Base-by-base conservation (phyloP, 2,113 vertebrate species). In the Ceyx cyanopectus region DNA sequence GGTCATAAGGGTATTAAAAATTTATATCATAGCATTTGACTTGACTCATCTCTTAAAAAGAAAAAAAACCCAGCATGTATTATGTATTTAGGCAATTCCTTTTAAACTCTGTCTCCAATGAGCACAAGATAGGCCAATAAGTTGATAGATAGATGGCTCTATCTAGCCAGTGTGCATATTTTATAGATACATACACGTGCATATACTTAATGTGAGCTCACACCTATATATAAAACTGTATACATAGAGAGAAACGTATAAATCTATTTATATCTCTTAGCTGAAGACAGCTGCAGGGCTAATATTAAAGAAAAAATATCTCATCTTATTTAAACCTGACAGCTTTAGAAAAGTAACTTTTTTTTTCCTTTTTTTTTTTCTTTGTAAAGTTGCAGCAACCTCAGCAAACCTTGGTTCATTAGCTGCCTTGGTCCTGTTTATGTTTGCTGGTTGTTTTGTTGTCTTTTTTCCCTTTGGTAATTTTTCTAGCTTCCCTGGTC, bases 41-140 rank as follows among this genome's bases (percentile, higher is more conserved):
- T 90, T 48, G 90, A 78, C 65, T 95, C 72, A 51, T 83, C 61
- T 74, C 94, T 96, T 95, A 80, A 91, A 77, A 80, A 92, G 62
- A 61, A 67, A 89, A 91, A 86, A 95, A 79, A 86, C 14, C 11
- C 22, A 46, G 50, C 85, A 78, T 90, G 87, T 76, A 95, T 93
- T 95, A 81, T 90, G 90, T 68, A 95, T 92, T 95, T 62, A 74
- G 73, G 88, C 83, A 86, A 81, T 76, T 90, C 74, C 90, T 92
- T 95, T 85, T 74, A 85, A 81, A 85, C 26, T 18, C 81, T 54
- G 82, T 46, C 40, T 69, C 6, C 0, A 87, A 81, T 27, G 86
- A 76, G 75, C 85, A 17, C 30, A 12, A 85, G 96, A 93, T 2
- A 15, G 94, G 87, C 62, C 92, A 67, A 48, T 60, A 89, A 85